Evolutionary conservation across 2,113 vertebrate genomes (phyloP), one percentile per base, ranked within the genome.

Genomic region (Trichomycterus rosablanca): DNA sequence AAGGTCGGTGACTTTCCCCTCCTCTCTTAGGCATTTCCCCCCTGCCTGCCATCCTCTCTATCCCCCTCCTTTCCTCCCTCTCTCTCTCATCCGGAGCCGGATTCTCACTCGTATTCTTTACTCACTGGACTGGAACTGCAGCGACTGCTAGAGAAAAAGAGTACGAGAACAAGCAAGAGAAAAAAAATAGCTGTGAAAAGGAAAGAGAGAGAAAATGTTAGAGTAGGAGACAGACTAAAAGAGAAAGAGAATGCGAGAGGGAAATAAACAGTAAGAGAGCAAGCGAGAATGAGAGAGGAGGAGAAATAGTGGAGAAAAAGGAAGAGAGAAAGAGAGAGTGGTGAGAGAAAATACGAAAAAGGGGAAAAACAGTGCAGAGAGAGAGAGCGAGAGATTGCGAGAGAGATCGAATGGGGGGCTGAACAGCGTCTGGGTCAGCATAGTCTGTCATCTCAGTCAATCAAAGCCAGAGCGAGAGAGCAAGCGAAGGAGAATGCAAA

Each of bases 71-170:
- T 54, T 43, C 20, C 15, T 32, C 28, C 54, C 50, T 10, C 50
- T 26, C 57, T 35, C 55, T 35, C 46, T 12, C 61, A 34, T 52
- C 51, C 49, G 28, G 49, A 28, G 26, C 54, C 63, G 37, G 58
- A 71, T 74, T 71, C 67, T 85, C 79, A 80, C 70, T 75, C 79
- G 80, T 79, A 76, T 82, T 81, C 83, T 82, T 83, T 79, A 81
- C 76, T 72, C 80, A 81, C 81, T 76, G 68, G 81, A 74, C 76
- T 85, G 82, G 81, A 87, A 86, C 83, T 65, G 77, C 65, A 78
- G 74, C 75, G 67, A 72, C 78, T 77, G 78, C 69, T 37, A 50
- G 48, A 28, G 59, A 34, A 57, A 28, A 50, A 32, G 43, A 16
- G 42, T n/a, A 28, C 15, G 37, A 58, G 55, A 53, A 48, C 45